Evolutionary conservation across 1,140 invertebrate genomes (phyloP).

Genomic region (Linepithema humile): DNA sequence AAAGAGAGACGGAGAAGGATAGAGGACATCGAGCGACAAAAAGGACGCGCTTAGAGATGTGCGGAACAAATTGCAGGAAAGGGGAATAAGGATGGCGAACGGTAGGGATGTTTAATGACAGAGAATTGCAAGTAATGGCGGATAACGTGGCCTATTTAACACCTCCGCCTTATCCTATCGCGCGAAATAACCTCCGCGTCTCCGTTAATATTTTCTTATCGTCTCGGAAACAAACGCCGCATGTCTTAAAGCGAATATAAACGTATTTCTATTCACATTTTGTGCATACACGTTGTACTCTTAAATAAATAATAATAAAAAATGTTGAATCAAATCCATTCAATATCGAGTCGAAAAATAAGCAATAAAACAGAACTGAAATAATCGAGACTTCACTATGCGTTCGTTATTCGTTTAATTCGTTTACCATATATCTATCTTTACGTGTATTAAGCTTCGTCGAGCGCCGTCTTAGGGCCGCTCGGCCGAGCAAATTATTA

Average conservation of each 20-base stretch:
- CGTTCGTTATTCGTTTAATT: not conserved
- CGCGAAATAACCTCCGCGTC: constrained; percentile 68
- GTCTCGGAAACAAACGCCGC: not conserved
- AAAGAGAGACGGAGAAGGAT: constrained; percentile 36
- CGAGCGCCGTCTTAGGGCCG: constrained; percentile 52
- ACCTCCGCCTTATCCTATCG: constrained; percentile 69
- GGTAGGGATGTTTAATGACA: constrained; percentile 70
- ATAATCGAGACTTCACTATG: too few species aligned
- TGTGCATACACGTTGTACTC: not conserved
- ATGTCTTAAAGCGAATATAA: not conserved
- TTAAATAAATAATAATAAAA: constrained; percentile 4
- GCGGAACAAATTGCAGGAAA: constrained; percentile 68
- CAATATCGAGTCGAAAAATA: not conserved
- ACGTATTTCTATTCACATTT: not conserved
- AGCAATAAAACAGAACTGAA: not conserved
- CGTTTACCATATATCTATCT: constrained; percentile 4
- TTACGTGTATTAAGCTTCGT: constrained; percentile 42
- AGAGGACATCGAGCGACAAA: not conserved
- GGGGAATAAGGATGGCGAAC: constrained; percentile 50
- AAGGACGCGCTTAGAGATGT: constrained; percentile 42
- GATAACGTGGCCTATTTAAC: constrained; percentile 73
- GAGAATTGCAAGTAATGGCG: constrained; percentile 76
- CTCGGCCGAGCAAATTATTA: constrained; percentile 70
- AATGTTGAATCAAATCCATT: not conserved
- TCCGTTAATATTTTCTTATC: constrained; percentile 73